Percentiles rank a stretch among this genome's conserved stretches.
Evolutionary conservation across 2,888 invertebrate genomes (phyloP).

Genomic region (Hypercompe scribonia): DNA sequence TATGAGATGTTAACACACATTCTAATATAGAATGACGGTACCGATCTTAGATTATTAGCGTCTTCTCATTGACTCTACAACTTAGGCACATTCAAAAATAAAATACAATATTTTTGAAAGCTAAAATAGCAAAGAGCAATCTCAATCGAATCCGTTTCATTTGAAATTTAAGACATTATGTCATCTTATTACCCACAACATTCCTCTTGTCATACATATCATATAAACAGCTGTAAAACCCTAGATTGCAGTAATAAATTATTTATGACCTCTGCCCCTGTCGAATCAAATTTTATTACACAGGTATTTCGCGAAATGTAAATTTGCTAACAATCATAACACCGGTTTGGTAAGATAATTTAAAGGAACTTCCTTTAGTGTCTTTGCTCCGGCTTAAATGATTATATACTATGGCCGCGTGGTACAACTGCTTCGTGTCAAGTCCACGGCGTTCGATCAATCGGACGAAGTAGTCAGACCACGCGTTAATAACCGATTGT

Average conservation of each 20-base stretch:
- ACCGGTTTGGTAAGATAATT: constrained; percentile 60
- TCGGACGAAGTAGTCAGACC: too few species aligned
- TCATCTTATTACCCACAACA: neutral
- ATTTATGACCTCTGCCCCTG: neutral
- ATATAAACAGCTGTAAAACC: neutral
- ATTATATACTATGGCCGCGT: too few species aligned
- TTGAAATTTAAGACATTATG: neutral
- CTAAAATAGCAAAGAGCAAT: neutral
- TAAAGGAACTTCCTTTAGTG: constrained; percentile 57
- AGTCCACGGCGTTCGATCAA: too few species aligned
- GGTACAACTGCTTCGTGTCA: too few species aligned
- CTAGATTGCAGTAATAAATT: constrained; percentile 10
- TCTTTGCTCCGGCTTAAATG: constrained; percentile 53
- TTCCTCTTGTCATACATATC: too few species aligned
- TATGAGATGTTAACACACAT: neutral
- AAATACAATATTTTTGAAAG: neutral
- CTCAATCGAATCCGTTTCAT: neutral
- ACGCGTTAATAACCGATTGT: too few species aligned
- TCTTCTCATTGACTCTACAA: neutral
- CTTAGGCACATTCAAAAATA: too few species aligned
- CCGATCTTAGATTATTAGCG: neutral
- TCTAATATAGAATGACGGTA: neutral
- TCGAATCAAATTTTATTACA: constrained; percentile 22
- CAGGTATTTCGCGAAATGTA: constrained; percentile 28
- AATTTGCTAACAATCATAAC: constrained; percentile 54